Conservation (phyloP, 2,113 vertebrate genomes). For the Pantherophis guttatus region DNA sequence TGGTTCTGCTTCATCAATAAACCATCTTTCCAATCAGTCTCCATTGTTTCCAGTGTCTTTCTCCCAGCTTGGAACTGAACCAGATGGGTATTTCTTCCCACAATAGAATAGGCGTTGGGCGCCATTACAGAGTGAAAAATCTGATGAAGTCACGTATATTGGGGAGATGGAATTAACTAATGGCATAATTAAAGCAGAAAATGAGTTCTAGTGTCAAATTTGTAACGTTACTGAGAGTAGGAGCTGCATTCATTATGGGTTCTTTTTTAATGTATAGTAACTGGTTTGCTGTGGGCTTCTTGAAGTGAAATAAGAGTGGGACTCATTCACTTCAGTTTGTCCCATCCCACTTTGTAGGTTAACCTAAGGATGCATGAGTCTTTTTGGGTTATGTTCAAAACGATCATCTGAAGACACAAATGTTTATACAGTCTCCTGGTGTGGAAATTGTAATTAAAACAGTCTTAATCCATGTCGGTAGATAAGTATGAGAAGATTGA, state of each 20-base stretch:
- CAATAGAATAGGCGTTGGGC: background rate
- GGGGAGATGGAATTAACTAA: slow-evolving; percentile 57
- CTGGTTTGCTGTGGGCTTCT: slow-evolving; percentile 44
- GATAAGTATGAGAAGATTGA: slow-evolving; percentile 25
- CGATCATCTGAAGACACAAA: slow-evolving; percentile 1
- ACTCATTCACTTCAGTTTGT: background rate
- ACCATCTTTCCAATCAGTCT: too few relatives aligned
- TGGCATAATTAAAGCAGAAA: slow-evolving; percentile 54
- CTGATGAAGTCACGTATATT: slow-evolving; percentile 42
- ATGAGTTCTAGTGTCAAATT: slow-evolving; percentile 46
- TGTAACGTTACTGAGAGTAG: slow-evolving; percentile 28
- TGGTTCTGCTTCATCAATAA: too few relatives aligned
- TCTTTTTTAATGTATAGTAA: slow-evolving; percentile 58
- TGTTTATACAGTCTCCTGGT: slow-evolving; percentile 20
- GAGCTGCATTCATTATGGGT: slow-evolving; percentile 53
- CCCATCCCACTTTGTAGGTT: background rate
- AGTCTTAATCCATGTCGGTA: slow-evolving; percentile 20
- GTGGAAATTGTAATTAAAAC: slow-evolving; percentile 23
- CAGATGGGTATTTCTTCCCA: too few relatives aligned
- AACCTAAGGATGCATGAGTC: background rate
- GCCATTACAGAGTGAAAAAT: slow-evolving; percentile 43
- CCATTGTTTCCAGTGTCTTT: too few relatives aligned
- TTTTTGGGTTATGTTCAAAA: background rate
- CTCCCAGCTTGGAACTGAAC: too few relatives aligned
- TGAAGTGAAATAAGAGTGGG: slow-evolving; percentile 42